Percentiles rank a stretch among this genome's conserved stretches.
Conservation (phyloP, 2,113 vertebrate species). For the Trematocara zebra region DNA sequence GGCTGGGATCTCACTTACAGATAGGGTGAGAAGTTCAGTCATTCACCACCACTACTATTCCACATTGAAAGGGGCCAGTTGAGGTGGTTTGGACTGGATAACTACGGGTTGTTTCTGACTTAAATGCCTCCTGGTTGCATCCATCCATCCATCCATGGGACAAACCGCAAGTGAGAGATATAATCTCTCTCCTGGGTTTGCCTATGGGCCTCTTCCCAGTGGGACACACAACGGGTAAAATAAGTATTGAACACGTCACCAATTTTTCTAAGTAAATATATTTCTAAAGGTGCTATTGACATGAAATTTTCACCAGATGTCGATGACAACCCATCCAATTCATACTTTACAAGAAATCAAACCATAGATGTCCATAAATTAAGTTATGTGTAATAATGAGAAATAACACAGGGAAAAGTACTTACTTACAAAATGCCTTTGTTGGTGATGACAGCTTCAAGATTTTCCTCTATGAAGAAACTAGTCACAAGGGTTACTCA, state of each 20-base stretch:
- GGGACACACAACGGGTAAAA: background rate
- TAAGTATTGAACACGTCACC: background rate
- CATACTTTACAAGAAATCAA: background rate
- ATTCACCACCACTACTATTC: background rate
- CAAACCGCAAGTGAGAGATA: background rate
- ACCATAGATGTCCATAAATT: background rate
- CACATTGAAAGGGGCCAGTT: background rate
- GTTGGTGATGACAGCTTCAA: background rate
- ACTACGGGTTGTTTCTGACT: background rate
- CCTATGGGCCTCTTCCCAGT: background rate
- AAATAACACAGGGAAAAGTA: background rate
- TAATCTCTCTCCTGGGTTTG: background rate
- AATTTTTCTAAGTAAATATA: background rate
- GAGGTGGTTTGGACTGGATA: background rate
- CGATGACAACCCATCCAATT: background rate
- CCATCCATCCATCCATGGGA: background rate
- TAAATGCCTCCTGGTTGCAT: background rate
- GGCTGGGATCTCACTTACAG: background rate
- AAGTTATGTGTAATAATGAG: background rate
- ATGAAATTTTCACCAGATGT: background rate
- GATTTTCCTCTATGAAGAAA: background rate
- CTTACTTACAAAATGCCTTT: background rate
- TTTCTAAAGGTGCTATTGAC: background rate
- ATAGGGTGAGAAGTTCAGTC: background rate
- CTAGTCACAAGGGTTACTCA: background rate